Conservation (phyloP, 1,140 invertebrate genomes). For the Eubasilissa regina region DNA sequence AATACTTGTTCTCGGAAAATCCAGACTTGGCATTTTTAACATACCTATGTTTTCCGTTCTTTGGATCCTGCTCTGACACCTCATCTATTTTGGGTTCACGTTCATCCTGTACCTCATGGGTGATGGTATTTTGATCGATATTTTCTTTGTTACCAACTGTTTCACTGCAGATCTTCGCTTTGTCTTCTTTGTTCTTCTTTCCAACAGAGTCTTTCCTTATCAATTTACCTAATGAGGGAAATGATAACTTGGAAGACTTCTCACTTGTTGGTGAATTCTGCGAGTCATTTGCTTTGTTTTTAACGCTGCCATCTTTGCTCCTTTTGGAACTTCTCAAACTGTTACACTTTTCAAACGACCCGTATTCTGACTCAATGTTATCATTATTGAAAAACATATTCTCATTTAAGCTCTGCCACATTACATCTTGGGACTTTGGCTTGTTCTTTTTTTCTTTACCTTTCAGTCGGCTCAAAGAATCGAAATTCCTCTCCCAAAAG, state of each 20-base stretch:
- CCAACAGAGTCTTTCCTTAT: conserved; percentile 70
- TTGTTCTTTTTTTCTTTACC: conserved; percentile 68
- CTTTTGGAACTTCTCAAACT: conserved; percentile 69
- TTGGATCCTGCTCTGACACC: conserved; percentile 47
- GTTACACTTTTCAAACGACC: conserved; percentile 67
- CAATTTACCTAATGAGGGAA: conserved; percentile 69
- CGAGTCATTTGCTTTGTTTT: conserved; percentile 62
- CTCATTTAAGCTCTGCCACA: conserved; percentile 76
- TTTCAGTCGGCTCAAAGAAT: conserved; percentile 66
- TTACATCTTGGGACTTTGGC: conserved; percentile 67
- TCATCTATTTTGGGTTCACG: conserved; percentile 28
- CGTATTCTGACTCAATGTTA: conserved; percentile 67
- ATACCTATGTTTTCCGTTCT: conserved; percentile 65
- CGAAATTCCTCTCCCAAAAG: conserved; percentile 72
- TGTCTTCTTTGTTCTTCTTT: conserved; percentile 64
- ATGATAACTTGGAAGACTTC: conserved; percentile 68
- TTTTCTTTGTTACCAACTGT: conserved; percentile 57
- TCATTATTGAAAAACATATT: conserved; percentile 74
- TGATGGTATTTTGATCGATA: conserved; percentile 60
- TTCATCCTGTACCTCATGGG: neutral
- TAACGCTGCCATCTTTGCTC: conserved; percentile 62
- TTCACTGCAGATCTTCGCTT: conserved; percentile 18
- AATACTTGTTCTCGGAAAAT: conserved; percentile 64
- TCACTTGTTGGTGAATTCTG: conserved; percentile 54
- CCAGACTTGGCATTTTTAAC: conserved; percentile 67